Evolutionary conservation across 2,113 vertebrate species (phyloP).

Genomic region (Pampusana beccarii): DNA sequence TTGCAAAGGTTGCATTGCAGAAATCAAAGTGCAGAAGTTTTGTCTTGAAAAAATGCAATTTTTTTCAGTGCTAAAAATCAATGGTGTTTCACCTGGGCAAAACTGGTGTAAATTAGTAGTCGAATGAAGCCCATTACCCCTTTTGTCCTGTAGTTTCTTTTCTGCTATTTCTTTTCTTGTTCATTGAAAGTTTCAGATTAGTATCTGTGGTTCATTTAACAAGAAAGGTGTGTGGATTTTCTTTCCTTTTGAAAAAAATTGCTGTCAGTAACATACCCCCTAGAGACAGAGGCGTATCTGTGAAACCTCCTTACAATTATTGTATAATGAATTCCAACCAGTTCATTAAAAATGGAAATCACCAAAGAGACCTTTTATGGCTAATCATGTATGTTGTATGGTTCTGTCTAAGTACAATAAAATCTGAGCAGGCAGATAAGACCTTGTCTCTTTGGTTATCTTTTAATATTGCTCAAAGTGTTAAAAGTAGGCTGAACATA

Average conservation of each 20-base stretch:
- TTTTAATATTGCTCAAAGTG: constrained; percentile 26
- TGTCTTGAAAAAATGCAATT: not conserved
- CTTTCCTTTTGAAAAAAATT: not conserved
- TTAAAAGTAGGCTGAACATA: constrained; percentile 16
- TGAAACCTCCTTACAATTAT: constrained; percentile 53
- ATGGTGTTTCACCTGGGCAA: not conserved
- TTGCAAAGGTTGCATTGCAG: not conserved
- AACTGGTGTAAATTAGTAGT: not conserved
- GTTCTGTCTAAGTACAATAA: not conserved
- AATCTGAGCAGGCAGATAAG: constrained; percentile 46
- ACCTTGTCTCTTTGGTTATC: constrained; percentile 20
- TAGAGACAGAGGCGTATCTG: constrained; percentile 49
- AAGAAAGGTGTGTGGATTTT: not conserved
- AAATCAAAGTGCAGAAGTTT: not conserved
- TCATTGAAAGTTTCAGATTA: not conserved
- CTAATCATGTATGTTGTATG: constrained; percentile 44
- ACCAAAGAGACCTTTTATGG: constrained; percentile 63
- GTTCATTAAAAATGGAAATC: constrained; percentile 68
- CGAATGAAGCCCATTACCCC: not conserved
- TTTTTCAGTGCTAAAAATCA: not conserved
- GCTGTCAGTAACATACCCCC: not conserved
- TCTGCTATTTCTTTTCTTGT: not conserved
- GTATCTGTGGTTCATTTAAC: constrained; percentile 13
- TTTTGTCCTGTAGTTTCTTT: not conserved
- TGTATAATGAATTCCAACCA: constrained; percentile 62